Evolutionary conservation across 2,113 vertebrate genomes (phyloP), one percentile per base, ranked within the genome.

Genomic region (Passer montanus): DNA sequence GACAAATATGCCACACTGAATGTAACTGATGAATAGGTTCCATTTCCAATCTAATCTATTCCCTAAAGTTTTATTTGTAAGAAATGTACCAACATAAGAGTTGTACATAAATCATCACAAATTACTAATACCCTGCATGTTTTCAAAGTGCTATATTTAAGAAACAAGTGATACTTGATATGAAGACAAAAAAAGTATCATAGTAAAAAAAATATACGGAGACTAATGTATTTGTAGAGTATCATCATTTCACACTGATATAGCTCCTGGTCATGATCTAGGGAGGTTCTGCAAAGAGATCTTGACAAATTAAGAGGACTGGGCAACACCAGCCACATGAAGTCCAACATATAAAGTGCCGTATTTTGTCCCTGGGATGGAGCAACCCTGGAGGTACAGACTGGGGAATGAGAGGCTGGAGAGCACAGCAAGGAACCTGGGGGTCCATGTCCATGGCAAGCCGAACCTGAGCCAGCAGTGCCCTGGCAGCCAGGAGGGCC

Each of bases 221-320:
- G 21, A 47, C 4, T 18, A 59, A 10, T 31, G 2, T 37, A 67
- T 56, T 74, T 47, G 28, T 33, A 78, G 55, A 84, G 8, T 46
- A 72, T 37, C 12, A 31, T 9, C 1, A 33, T 67, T 90, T 94
- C 59, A 85, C 27, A 62, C 4, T 35, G 27, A 55, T 31, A 39
- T 0, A 59, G 19, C 15, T 72, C 52, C 56, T 58, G 33, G 35
- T 41, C 47, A 68, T 18, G 21, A 90, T 56, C 39, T 41, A 59
- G 47, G 17, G 35, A 86, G 16, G 26, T 26, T 20, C 20, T 11
- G 60, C 35, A 76, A 44, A 35, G 24, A 58, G 10, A 56, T 3
- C 15, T 26, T 0, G 0, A 15, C 49, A 27, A 22, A 39, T 19
- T 0, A 27, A 27, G 27, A 28, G 18, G 22, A 1, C 22, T 53